These are phyloP conservation scores for Eira barbara DNA, from an alignment of 2,113 vertebrate genomes.

Conservation along the genomic window DNA sequence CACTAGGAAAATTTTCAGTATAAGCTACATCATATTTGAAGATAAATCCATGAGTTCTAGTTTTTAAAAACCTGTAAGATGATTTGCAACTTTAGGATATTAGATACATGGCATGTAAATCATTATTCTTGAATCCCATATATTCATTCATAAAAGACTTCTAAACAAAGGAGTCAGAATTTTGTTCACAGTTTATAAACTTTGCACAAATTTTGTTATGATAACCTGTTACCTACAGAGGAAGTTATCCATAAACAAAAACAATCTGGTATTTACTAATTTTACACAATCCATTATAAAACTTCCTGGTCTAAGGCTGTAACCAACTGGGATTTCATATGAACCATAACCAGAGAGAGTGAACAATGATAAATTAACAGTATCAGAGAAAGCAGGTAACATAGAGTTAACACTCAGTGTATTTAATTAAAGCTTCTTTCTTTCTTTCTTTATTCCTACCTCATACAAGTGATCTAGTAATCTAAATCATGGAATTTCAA, in stretches of 20 bases:
- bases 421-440: background rate
- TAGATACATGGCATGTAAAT: background rate
- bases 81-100: constrained; percentile 8
- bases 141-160: constrained; percentile 25
- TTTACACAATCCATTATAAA: constrained; percentile 50
- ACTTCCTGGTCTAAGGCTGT: constrained; percentile 27
- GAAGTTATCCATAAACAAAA: constrained; percentile 63
- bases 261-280: constrained; percentile 49
- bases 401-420: constrained; percentile 46
- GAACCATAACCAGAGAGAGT: constrained; percentile 31
- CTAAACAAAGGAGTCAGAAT: constrained; percentile 36
- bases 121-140: constrained; percentile 18
- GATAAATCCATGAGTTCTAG: constrained; percentile 26
- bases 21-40: constrained; percentile 12
- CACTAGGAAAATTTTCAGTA: background rate
- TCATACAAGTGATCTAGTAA: constrained; percentile 40
- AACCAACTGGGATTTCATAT: constrained; percentile 44
- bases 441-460: background rate
- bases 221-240: constrained; percentile 59
- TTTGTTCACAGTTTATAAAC: constrained; percentile 62
- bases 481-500: constrained; percentile 68
- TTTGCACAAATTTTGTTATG: constrained; percentile 60
- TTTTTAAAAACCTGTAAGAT: constrained; percentile 34
- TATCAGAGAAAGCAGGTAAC: constrained; percentile 33
- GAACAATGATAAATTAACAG: constrained; percentile 49